Evolutionary conservation across 2,888 invertebrate genomes (phyloP).

Genomic region (Fragum fragum): DNA sequence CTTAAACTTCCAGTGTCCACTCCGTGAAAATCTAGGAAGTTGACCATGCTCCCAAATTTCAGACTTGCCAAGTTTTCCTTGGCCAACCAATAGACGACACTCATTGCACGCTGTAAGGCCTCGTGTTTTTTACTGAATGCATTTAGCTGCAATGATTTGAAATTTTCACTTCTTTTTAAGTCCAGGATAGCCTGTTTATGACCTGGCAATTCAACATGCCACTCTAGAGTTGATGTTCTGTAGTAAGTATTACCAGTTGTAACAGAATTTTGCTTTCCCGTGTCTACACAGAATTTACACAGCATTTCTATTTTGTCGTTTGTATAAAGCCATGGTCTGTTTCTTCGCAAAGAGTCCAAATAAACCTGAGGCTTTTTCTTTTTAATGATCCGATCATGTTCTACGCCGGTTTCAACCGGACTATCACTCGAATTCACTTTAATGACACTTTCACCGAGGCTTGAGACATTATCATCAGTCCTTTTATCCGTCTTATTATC

Average conservation of each 20-base stretch:
- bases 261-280: neutral
- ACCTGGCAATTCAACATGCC: neutral
- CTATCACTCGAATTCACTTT: no score
- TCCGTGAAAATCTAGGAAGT: constrained; percentile 21
- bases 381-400: no score
- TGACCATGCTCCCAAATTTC: constrained; percentile 12
- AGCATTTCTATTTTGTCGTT: no score
- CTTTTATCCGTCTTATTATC: no score
- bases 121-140: constrained; percentile 10
- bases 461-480: no score
- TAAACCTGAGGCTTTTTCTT: no score
- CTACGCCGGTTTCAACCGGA: no score
- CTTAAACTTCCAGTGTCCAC: constrained; percentile 10
- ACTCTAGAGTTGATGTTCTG: neutral
- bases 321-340: no score
- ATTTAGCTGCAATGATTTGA: neutral
- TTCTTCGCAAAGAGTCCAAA: no score
- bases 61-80: constrained; percentile 21
- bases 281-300: no score
- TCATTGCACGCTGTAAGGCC: constrained; percentile 21
- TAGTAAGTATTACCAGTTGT: constrained; percentile 13
- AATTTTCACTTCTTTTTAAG: neutral
- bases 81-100: constrained; percentile 29
- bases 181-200: constrained; percentile 7
- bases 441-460: no score